These are phyloP conservation scores for Poecilia wingei DNA, from an alignment of 2,797 vertebrate species.

Conservation along the genomic window DNA sequence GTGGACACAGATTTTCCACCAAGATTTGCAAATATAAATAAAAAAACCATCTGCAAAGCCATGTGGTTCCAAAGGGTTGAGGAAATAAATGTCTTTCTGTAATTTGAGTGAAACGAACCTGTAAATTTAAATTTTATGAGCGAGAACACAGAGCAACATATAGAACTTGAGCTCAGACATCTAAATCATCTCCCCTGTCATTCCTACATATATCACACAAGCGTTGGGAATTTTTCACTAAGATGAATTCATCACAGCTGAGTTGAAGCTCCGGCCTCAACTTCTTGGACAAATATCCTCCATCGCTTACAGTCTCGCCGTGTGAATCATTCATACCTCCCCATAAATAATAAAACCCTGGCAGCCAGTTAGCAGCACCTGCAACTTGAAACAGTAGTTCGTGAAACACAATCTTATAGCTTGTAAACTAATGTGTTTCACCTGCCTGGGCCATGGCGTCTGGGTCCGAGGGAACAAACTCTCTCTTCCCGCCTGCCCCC, in stretches of 20 bases:
- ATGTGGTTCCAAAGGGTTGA: not conserved
- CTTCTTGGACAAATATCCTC: slow-evolving; percentile 54
- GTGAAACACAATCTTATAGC: slow-evolving; percentile 76
- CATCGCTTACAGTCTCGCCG: slow-evolving; percentile 59
- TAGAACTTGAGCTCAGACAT: slow-evolving; percentile 34
- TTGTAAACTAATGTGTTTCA: slow-evolving; percentile 81
- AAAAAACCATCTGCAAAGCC: not conserved
- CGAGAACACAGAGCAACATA: slow-evolving; percentile 22
- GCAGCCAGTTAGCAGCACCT: slow-evolving; percentile 72
- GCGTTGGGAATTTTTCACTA: slow-evolving; percentile 35
- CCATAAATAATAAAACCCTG: slow-evolving; percentile 79
- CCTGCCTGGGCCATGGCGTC: slow-evolving; percentile 56
- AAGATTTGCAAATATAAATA: not conserved
- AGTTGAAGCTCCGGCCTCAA: slow-evolving; percentile 4
- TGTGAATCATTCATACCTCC: slow-evolving; percentile 78
- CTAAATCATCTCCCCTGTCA: slow-evolving; percentile 52
- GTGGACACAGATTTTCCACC: not conserved
- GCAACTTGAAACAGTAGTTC: slow-evolving; percentile 76
- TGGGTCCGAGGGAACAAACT: slow-evolving; percentile 37
- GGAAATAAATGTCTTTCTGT: slow-evolving; percentile 21
- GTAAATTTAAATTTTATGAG: slow-evolving; percentile 28
- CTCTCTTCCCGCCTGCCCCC: slow-evolving; percentile 28
- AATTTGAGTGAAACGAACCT: slow-evolving; percentile 18
- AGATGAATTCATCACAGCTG: slow-evolving; percentile 51
- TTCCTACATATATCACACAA: slow-evolving; percentile 30